Evolutionary conservation across 2,888 invertebrate species (phyloP).

Genomic region (Polyploca ridens): DNA sequence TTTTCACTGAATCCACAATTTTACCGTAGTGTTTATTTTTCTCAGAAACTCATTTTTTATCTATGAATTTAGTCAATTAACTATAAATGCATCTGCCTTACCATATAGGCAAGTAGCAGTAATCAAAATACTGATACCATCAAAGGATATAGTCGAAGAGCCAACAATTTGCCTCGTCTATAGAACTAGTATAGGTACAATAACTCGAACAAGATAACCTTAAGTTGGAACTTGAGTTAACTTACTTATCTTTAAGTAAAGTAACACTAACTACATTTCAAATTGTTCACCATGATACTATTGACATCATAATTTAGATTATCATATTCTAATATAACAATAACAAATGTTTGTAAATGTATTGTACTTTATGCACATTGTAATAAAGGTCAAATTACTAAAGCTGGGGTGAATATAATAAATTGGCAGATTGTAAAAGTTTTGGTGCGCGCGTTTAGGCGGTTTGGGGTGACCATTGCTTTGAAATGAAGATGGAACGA

Average conservation of each 20-base stretch:
- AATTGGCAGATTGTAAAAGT: conserved; percentile 30
- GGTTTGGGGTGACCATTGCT: conserved; percentile 39
- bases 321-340: conserved; percentile 40
- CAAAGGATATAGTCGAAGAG: background rate
- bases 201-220: conserved; percentile 3
- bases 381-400: conserved; percentile 35
- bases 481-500: background rate
- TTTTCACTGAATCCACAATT: too few relatives aligned
- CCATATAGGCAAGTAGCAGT: too few relatives aligned
- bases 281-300: conserved; percentile 34
- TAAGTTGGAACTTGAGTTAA: conserved; percentile 2
- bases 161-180: background rate
- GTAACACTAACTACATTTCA: conserved; percentile 30
- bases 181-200: conserved; percentile 3
- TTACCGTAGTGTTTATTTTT: too few relatives aligned
- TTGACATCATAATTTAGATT: conserved; percentile 69
- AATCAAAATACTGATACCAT: background rate
- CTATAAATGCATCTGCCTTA: too few relatives aligned
- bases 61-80: too few relatives aligned
- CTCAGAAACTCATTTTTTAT: too few relatives aligned
- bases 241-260: conserved; percentile 12
- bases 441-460: conserved; percentile 40
- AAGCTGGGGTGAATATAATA: conserved; percentile 20
- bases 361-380: conserved; percentile 34
- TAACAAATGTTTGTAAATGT: conserved; percentile 13